Base-by-base conservation (phyloP, 2,888 invertebrate genomes). In the Phyllotreta cruciferae region DNA sequence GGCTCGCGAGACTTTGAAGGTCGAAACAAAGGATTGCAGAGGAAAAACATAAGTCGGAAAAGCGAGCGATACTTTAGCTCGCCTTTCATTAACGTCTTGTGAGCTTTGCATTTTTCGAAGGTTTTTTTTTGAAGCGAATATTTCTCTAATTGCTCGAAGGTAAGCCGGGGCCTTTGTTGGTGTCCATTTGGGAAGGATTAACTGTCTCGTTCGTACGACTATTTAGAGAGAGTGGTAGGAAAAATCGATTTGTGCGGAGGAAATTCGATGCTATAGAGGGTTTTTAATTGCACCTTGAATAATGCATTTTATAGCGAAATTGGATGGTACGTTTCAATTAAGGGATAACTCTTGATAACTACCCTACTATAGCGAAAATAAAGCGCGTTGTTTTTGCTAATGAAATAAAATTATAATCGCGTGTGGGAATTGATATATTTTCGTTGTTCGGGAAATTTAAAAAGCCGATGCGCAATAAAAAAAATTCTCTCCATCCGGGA, bases 251-350 rank as follows among this genome's bases (percentile, higher is more conserved):
- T n/a, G n/a, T n/a, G n/a, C n/a, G n/a, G n/a, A n/a, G n/a, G n/a
- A n/a, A n/a, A n/a, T n/a, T 24, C 24, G 24, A 24, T 24, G 24
- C 24, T 24, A 24, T 24, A 24, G 24, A 24, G 24, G 24, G 24
- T 24, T 57, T 57, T 60, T 58, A 58, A 58, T 58, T 42, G 49
- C 42, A 38, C 36, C 50, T n/a, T 58, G 58, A 58, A 58, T 58
- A 50, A 50, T 58, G 42, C 35, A 58, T 49, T 24, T 9, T 11
- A n/a, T n/a, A 11, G 39, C 35, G 13, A 50, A 49, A 57, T 49
- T 38, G 50, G 57, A 49, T 57, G 34, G 52, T 52, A 39, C 52
- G 37, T 60, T 52, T 58, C 41, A 60, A 60, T 60, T 60, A 60
- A 44, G 7, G 44, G 35, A 13, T 52, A 44, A 24, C 24, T 24